These are phyloP conservation scores for Styela plicata DNA, from an alignment of 23 tunicate species.

Conservation along the genomic window DNA sequence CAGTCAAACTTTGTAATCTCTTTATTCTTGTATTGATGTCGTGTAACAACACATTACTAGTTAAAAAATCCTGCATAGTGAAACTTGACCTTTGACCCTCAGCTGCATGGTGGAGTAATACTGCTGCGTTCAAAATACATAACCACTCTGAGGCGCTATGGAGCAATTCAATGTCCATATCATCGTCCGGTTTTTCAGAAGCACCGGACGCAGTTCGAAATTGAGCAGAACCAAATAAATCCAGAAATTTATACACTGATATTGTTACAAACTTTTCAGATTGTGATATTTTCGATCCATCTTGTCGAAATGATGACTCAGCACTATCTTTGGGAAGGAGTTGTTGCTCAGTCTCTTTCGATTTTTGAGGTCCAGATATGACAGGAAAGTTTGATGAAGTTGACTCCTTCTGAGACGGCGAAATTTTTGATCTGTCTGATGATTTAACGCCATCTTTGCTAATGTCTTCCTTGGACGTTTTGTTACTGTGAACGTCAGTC, in stretches of 20 bases:
- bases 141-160: conserved; percentile 20
- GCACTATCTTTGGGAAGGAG: too few species aligned
- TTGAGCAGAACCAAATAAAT: not conserved
- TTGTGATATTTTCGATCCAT: too few species aligned
- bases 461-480: too few species aligned
- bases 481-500: too few species aligned
- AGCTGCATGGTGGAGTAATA: conserved; percentile 61
- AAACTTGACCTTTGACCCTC: conserved; percentile 65
- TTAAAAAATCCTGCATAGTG: conserved; percentile 20
- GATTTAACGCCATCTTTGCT: too few species aligned
- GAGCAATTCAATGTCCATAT: conserved; percentile 1
- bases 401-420: too few species aligned
- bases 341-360: too few species aligned
- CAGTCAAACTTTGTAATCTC: not conserved
- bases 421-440: too few species aligned
- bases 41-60: not conserved
- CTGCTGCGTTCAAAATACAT: conserved; percentile 15
- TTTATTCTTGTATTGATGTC: conserved; percentile 2
- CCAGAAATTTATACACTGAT: not conserved
- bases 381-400: too few species aligned
- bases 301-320: too few species aligned
- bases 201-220: not conserved
- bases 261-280: too few species aligned
- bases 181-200: not conserved
- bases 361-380: too few species aligned